Conservation (phyloP, 2,797 vertebrate genomes). For the Chloroceryle inda region DNA sequence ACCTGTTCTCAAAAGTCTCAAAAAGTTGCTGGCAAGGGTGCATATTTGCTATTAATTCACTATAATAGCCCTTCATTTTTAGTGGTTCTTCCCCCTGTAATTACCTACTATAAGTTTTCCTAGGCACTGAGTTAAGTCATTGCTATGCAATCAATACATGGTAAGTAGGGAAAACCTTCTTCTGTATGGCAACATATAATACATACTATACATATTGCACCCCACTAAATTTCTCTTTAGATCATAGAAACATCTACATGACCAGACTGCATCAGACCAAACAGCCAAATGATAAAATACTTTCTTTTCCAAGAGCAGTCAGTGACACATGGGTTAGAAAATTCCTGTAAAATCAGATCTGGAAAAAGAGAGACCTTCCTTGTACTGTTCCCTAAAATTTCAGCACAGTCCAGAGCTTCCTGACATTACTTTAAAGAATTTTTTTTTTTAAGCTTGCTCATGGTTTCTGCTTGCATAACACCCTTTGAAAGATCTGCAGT, state of each 20-base stretch:
- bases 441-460: not conserved
- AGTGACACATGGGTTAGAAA: not conserved
- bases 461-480: not conserved
- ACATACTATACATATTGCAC: not conserved
- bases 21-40: not conserved
- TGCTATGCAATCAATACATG: not conserved
- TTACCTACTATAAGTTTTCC: not conserved
- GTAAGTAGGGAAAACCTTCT: not conserved
- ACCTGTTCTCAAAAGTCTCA: not conserved
- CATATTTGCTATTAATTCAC: not conserved
- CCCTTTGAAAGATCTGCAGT: not conserved
- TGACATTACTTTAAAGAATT: not conserved
- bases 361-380: not conserved
- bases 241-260: not conserved
- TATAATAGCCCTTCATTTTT: not conserved
- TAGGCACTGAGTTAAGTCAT: not conserved
- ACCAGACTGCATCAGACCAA: not conserved
- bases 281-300: not conserved
- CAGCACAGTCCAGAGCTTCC: not conserved
- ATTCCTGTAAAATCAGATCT: not conserved
- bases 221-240: not conserved
- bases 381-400: not conserved
- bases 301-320: not conserved
- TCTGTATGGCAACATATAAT: fast-evolving
- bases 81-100: not conserved